Percentiles rank a stretch among this genome's conserved stretches.
Conservation (phyloP, 2,797 vertebrate species). For the Halcyon smyrnensis region DNA sequence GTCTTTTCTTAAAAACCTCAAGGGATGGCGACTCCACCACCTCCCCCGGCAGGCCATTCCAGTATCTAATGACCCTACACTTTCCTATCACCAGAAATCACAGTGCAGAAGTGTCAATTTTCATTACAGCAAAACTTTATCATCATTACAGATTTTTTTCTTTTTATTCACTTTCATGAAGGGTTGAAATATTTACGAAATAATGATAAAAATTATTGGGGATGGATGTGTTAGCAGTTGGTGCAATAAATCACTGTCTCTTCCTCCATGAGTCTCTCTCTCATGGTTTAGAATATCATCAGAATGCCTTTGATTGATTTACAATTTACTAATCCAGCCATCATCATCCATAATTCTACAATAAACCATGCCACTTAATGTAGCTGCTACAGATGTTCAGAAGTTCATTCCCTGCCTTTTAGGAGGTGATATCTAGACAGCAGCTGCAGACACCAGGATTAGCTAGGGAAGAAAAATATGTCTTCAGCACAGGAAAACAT, state of each 20-base stretch:
- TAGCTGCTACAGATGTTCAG: slow-evolving; percentile 56
- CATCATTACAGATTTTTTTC: neutral
- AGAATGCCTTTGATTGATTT: slow-evolving; percentile 58
- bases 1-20: no score
- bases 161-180: slow-evolving; percentile 7
- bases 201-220: slow-evolving; percentile 44
- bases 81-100: neutral
- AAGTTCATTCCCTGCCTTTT: slow-evolving; percentile 43
- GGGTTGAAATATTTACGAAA: slow-evolving; percentile 49
- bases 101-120: neutral
- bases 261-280: neutral
- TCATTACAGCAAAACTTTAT: slow-evolving; percentile 8
- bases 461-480: neutral
- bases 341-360: slow-evolving; percentile 49
- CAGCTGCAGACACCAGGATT: slow-evolving; percentile 48
- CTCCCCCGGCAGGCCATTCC: no score
- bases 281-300: slow-evolving; percentile 34
- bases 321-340: slow-evolving; percentile 51
- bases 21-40: no score
- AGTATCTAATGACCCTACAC: no score
- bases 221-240: slow-evolving; percentile 39
- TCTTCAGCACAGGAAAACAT: neutral
- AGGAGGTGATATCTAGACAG: slow-evolving; percentile 10
- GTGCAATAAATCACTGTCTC: slow-evolving; percentile 56
- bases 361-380: slow-evolving; percentile 55